These are phyloP conservation scores for Bufotes viridis DNA, from an alignment of 2,797 vertebrate genomes.

Conservation along the genomic window DNA sequence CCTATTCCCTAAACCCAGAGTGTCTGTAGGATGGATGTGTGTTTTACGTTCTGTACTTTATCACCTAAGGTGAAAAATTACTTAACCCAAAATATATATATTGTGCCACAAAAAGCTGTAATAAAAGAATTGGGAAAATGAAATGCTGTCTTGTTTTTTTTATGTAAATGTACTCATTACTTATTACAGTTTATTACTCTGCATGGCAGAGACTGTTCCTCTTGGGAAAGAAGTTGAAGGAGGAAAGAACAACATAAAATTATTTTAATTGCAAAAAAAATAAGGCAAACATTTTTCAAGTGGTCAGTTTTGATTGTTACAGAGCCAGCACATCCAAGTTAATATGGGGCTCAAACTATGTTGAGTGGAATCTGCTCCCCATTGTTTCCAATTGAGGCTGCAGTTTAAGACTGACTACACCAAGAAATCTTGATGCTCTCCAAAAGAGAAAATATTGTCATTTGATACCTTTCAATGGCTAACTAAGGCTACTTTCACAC, in stretches of 20 bases:
- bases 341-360: neutral
- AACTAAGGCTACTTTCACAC: no score
- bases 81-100: constrained; percentile 50
- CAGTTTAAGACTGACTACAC: no score
- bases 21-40: constrained; percentile 39
- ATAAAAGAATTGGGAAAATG: constrained; percentile 44
- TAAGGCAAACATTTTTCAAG: neutral
- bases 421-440: no score
- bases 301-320: neutral
- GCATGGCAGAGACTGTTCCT: neutral
- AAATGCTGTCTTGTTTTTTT: constrained; percentile 33
- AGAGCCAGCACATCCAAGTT: neutral
- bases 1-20: constrained; percentile 12
- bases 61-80: constrained; percentile 42
- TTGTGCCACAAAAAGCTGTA: constrained; percentile 55
- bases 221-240: neutral
- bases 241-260: neutral
- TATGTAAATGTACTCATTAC: constrained; percentile 12
- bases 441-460: no score
- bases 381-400: no score
- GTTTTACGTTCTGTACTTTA: constrained; percentile 37
- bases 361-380: no score
- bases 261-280: neutral
- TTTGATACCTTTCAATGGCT: no score
- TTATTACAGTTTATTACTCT: constrained; percentile 16